Conservation (phyloP, 2,888 invertebrate genomes). For the Entomobrya multifasciata region DNA sequence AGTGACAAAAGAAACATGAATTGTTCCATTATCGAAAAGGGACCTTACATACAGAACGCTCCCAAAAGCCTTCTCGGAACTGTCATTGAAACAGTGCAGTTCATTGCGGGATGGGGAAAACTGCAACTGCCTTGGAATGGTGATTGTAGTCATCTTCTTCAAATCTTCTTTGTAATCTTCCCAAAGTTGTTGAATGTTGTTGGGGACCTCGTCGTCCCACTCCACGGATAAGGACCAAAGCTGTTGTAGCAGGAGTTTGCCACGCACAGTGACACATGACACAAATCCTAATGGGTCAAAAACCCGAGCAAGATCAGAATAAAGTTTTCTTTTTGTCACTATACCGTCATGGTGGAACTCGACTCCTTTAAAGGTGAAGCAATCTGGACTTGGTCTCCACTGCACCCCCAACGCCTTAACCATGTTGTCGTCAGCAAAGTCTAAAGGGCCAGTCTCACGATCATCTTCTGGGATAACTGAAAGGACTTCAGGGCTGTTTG, state of each 20-base stretch:
- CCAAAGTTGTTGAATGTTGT: slow-evolving; percentile 51
- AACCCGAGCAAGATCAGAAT: slow-evolving; percentile 57
- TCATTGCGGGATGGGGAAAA: slow-evolving; percentile 42
- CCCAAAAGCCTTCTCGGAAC: slow-evolving; percentile 76
- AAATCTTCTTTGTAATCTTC: not conserved
- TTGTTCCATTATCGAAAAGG: not conserved
- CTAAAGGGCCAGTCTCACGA: not conserved
- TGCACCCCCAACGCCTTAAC: slow-evolving; percentile 62
- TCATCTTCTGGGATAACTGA: slow-evolving; percentile 31
- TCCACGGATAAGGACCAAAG: slow-evolving; percentile 75
- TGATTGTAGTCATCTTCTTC: not conserved
- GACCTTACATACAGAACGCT: slow-evolving; percentile 71
- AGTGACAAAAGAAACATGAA: slow-evolving; percentile 56
- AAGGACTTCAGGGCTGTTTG: slow-evolving; percentile 41
- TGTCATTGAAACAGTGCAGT: slow-evolving; percentile 79
- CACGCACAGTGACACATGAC: slow-evolving; percentile 74
- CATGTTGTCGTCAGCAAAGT: slow-evolving; percentile 41
- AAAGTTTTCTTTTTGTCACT: slow-evolving; percentile 75
- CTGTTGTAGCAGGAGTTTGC: slow-evolving; percentile 78
- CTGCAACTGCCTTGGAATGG: slow-evolving; percentile 22
- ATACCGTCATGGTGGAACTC: not conserved
- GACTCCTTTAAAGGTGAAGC: slow-evolving; percentile 32
- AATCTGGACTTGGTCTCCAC: slow-evolving; percentile 58
- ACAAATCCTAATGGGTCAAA: slow-evolving; percentile 77
- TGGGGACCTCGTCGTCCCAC: slow-evolving; percentile 79